Evolutionary conservation across 2,797 vertebrate genomes (phyloP).

Genomic region (Halcyon chelicuti): DNA sequence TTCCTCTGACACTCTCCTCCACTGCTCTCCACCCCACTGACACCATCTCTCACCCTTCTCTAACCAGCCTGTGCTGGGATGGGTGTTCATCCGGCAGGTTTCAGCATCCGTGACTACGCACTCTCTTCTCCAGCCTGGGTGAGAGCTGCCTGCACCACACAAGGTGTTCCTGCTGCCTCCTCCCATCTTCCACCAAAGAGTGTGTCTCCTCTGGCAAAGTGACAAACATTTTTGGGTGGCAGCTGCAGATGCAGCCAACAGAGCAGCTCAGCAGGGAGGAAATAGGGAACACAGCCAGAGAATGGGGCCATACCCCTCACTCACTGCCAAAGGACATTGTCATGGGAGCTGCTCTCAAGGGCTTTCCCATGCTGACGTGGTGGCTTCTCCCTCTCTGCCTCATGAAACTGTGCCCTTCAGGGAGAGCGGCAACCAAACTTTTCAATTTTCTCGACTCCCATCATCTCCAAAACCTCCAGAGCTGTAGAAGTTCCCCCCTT

Average conservation of each 20-base stretch:
- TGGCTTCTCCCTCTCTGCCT: too few relatives aligned
- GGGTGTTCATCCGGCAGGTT: not conserved
- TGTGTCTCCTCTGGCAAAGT: not conserved
- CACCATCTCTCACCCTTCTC: not conserved
- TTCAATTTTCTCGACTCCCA: too few relatives aligned
- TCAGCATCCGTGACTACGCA: not conserved
- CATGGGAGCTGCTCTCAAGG: too few relatives aligned
- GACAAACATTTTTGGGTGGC: not conserved
- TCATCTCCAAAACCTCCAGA: too few relatives aligned
- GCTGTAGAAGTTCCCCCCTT: too few relatives aligned
- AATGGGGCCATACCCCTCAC: too few relatives aligned
- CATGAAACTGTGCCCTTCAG: too few relatives aligned
- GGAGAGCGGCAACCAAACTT: too few relatives aligned
- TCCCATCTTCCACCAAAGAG: too few relatives aligned
- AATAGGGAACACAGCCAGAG: not conserved
- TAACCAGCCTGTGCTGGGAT: not conserved
- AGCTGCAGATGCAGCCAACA: not conserved
- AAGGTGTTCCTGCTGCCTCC: not conserved
- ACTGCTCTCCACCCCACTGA: rapidly evolving
- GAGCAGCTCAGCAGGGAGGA: not conserved
- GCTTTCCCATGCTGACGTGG: too few relatives aligned
- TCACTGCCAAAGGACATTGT: too few relatives aligned
- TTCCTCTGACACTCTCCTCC: not conserved
- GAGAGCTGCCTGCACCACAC: not conserved
- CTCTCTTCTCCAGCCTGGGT: not conserved